Evolutionary conservation across 2,888 invertebrate species (phyloP), one percentile per base, ranked within the genome.

Genomic region (Galerucella pusilla): DNA sequence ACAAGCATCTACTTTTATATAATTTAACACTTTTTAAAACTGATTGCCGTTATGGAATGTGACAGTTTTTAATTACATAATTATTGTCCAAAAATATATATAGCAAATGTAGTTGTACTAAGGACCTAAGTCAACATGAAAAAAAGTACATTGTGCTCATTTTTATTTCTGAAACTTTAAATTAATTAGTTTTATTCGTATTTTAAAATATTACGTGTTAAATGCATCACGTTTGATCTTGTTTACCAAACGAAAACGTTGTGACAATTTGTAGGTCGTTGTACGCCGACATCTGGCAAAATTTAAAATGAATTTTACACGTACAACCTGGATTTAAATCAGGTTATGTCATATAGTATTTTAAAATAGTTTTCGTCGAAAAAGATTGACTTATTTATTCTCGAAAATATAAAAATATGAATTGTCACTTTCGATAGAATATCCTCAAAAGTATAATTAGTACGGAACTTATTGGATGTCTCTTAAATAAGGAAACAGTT

Each of bases 211-310:
- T 42, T 42, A 42, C 35, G 35, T 9, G 7, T 7, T 42, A 42
- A 42, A 42, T 42, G 35, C 35, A 42, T 42, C 35, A 42, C 35
- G 35, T 42, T 42, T 42, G 35, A 42, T 42, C 7, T 42, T 63
- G 63, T 63, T 63, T 63, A 63, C 45, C 42, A 14, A 35, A 14
- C 16, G 28, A 71, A 64, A 64, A 42, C 35, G 35, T 63, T 64
- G 64, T 71, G 71, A 71, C 71, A 71, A 20, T 71, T 71, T 71
- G 54, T 71, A 71, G 71, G 71, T 71, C 71, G 42, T 45, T 57
- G 71, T 71, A 71, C 71, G 71, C 66, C 57, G 69, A 69, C 73
- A 75, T 75, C 75, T 75, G 75, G 65, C 66, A 72, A 52, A 64
- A 69, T 63, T 59, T 61, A 42, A 42, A 9, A 7, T 42, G 35